Evolutionary conservation across 2,888 invertebrate species (phyloP), one percentile per base, ranked within the genome.

Genomic region (Synanthedon tipuliformis): DNA sequence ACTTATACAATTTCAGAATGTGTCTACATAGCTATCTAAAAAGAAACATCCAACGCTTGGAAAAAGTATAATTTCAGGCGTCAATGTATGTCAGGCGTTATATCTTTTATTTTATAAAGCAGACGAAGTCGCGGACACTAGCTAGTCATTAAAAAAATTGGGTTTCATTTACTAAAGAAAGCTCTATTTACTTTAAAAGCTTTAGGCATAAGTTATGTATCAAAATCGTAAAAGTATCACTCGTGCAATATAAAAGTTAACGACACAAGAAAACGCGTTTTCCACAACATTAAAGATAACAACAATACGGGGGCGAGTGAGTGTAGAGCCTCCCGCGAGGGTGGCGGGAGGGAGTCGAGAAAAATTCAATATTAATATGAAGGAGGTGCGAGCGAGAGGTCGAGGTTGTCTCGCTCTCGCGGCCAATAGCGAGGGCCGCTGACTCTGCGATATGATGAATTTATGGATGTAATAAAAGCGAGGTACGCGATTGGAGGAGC

Each of bases 361-460:
- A 92, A 92, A 92, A 92, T 92, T 91, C 91, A 91, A 92, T 92
- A 92, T 92, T 92, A 92, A 92, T 92, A 92, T 92, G 90, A 89
- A 89, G 89, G 90, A 89, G 90, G 90, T 89, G 89, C 83, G 88
- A 89, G 88, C 71, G 89, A 89, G 89, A 89, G 63, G 66, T 69
- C 79, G 79, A 73, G 56, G 66, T 61, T 82, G 82, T 88, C 88
- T 81, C 81, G 66, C 76, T 87, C 74, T 73, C 83, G 73, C 86
- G 86, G 81, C 89, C 89, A 89, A 89, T 89, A 86, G 88, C 84
- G 84, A 85, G 80, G 76, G 68, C 73, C 74, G 79, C 77, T 74
- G 78, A 73, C 73, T 76, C 75, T 85, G 82, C 86, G 90, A 91
- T 91, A 91, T 91, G 91, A 91, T 91, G 91, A 90, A 93, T 93